phyloP scores from a whole-genome alignment of 2,113 vertebrate genomes.

The Takifugu bimaculatus region DNA sequence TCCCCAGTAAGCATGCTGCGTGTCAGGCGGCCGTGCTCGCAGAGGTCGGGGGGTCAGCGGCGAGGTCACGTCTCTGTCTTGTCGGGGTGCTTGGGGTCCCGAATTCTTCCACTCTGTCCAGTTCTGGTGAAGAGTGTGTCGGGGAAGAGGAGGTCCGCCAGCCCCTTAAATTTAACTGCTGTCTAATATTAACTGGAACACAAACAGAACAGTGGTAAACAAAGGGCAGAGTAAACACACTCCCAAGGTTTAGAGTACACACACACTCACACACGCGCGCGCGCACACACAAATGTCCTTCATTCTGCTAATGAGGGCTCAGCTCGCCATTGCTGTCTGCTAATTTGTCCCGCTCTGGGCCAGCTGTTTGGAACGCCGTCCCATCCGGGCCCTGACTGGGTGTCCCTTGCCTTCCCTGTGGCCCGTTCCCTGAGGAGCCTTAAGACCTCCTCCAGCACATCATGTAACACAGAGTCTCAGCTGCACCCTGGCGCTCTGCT shows the following conservation, averaged over 20 bases:
- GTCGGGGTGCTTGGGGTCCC: conserved; percentile 8
- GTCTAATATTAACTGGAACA: conserved; percentile 69
- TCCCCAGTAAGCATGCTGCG: conserved; percentile 51
- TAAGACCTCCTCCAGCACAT: conserved; percentile 58
- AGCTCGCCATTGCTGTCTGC: conserved; percentile 19
- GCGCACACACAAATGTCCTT: conserved; percentile 7
- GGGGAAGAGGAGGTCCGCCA: conserved; percentile 31
- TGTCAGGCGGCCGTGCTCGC: conserved; percentile 32
- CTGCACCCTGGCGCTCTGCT: conserved; percentile 48
- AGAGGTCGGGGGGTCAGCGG: conserved; percentile 34
- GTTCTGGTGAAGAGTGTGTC: conserved; percentile 22
- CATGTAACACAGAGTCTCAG: conserved; percentile 49
- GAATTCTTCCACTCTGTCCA: conserved; percentile 23
- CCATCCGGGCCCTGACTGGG: conserved; percentile 43
- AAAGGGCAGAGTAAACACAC: conserved; percentile 64
- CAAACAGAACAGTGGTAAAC: conserved; percentile 65
- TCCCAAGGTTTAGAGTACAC: conserved; percentile 43
- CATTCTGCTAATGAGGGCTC: conserved; percentile 5
- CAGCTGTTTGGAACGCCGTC: conserved; percentile 68
- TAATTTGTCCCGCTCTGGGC: conserved; percentile 33
- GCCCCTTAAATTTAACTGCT: conserved; percentile 47
- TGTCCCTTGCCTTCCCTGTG: conserved; percentile 54
- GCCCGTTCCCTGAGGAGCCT: conserved; percentile 24
- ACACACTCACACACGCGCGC: conserved; percentile 6
- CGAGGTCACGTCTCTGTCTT: conserved; percentile 39